These are phyloP conservation scores for Heterotis niloticus DNA, from an alignment of 2,113 vertebrate species.

Conservation along the genomic window DNA sequence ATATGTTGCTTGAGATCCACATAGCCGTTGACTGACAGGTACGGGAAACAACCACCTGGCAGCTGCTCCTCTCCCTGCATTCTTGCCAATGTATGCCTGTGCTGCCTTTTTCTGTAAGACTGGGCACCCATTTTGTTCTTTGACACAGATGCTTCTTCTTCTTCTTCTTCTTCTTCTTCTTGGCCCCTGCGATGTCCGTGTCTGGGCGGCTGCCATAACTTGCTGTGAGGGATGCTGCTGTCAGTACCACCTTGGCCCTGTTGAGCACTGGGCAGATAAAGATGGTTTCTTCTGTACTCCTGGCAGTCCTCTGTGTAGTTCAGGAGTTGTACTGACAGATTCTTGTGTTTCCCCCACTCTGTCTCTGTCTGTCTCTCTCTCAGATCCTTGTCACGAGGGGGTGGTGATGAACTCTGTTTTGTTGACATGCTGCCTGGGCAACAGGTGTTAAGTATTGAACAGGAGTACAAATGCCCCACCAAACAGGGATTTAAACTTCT, in stretches of 20 bases:
- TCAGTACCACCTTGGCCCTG: slow-evolving; percentile 50
- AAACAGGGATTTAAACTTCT: slow-evolving; percentile 35
- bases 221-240: slow-evolving; percentile 36
- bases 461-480: slow-evolving; percentile 47
- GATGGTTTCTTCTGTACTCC: slow-evolving; percentile 17
- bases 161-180: too few relatives aligned
- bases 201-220: slow-evolving; percentile 26
- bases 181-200: slow-evolving; percentile 11
- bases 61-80: too few relatives aligned
- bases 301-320: slow-evolving; percentile 50
- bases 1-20: too few relatives aligned
- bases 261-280: slow-evolving; percentile 50
- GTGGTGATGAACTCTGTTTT: slow-evolving; percentile 53
- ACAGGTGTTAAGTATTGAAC: slow-evolving; percentile 52
- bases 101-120: too few relatives aligned
- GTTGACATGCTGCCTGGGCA: slow-evolving; percentile 63
- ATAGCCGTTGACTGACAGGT: too few relatives aligned
- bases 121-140: too few relatives aligned
- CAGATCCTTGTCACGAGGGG: slow-evolving; percentile 32
- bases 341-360: slow-evolving; percentile 17
- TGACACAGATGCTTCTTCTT: too few relatives aligned
- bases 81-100: too few relatives aligned
- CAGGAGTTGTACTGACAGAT: slow-evolving; percentile 49
- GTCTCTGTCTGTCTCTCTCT: slow-evolving; percentile 26
- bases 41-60: too few relatives aligned